Base-by-base conservation (phyloP, 2,888 invertebrate genomes). In the Artemia sp. region DNA sequence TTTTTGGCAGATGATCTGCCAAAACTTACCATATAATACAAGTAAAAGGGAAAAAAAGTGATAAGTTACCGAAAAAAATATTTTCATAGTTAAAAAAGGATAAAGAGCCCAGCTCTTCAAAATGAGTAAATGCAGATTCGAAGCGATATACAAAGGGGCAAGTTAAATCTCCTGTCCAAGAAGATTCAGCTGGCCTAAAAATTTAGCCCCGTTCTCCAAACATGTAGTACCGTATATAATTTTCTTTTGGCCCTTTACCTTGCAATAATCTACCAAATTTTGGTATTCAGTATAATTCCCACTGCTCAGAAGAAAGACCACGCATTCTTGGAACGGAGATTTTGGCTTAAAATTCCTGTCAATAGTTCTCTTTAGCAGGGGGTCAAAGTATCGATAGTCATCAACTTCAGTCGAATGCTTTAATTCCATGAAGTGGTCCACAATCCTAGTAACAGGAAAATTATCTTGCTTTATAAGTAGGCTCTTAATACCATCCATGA, bases 281-380 rank as follows among this genome's bases (percentile, higher is more conserved):
- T 97, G 97, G 79, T 98, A 98, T 80, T 99, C 98, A 76, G 97
- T 96, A 77, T 98, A 99, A 82, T 96, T 97, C 68, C 98, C 92
- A 72, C 92, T 92, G 66, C 93, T 92, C 66, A 93, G 90, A 70
- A 93, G 80, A 79, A 93, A 93, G 11, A 93, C 92, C 71, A 92
- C 86, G 6, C 91, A 91, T 79, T 92, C 92, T 75, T 87, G 87
- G 78, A 91, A 92, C 73, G 87, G 85, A 75, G 84, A 77, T 58
- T 77, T 75, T 12, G 73, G 74, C 67, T 74, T 73, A 66, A 74
- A 73, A 51, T 73, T 72, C 9, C 73, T 70, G 74, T 86, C 86
- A 51, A 69, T 69, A 72, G 80, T 84, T 74, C 93, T 87, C 70
- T 95, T 82, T 70, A 95, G 85, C 78, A 97, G 96, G 2, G 97